A percentile compares a stretch with the other conserved stretches of the same genome.
These are phyloP conservation scores for Conus ventricosus DNA, from an alignment of 1,140 invertebrate genomes.

Conservation along the genomic window DNA sequence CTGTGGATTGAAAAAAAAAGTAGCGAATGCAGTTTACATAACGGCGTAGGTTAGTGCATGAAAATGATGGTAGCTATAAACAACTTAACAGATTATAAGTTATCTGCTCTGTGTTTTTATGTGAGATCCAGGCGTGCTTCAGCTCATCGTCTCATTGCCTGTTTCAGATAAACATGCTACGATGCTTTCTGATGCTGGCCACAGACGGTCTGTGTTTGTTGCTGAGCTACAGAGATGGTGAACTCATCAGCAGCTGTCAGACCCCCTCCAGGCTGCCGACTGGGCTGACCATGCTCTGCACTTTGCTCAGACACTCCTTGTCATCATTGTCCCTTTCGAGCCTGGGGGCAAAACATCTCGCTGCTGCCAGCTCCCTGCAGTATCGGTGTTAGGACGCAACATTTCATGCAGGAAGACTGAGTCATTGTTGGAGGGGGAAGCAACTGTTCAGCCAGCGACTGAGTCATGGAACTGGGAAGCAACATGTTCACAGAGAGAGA, in stretches of 20 bases:
- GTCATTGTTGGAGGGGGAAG: no score
- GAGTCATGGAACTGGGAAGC: no score
- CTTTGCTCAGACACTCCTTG: constrained; percentile 78
- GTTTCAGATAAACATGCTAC: constrained; percentile 71
- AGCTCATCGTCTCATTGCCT: not conserved
- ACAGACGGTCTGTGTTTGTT: constrained; percentile 79
- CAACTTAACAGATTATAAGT: not conserved
- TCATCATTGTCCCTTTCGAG: constrained; percentile 78
- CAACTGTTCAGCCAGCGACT: not conserved
- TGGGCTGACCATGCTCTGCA: constrained; percentile 77
- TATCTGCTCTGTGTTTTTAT: not conserved
- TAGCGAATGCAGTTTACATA: no score
- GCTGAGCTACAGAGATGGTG: constrained; percentile 77
- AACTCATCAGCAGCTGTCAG: constrained; percentile 75
- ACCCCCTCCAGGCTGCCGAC: constrained; percentile 76
- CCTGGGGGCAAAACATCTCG: constrained; percentile 78
- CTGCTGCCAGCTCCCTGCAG: constrained; percentile 50
- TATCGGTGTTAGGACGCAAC: constrained; percentile 68
- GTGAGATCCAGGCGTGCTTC: not conserved
- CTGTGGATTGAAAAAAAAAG: no score
- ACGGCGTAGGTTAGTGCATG: no score
- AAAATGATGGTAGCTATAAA: no score
- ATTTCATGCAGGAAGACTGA: constrained; percentile 51
- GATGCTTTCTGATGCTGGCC: constrained; percentile 78
- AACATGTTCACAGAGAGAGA: not conserved